phyloP scores from a whole-genome alignment of 2,888 invertebrate species.

The Folsomia manolachei region DNA sequence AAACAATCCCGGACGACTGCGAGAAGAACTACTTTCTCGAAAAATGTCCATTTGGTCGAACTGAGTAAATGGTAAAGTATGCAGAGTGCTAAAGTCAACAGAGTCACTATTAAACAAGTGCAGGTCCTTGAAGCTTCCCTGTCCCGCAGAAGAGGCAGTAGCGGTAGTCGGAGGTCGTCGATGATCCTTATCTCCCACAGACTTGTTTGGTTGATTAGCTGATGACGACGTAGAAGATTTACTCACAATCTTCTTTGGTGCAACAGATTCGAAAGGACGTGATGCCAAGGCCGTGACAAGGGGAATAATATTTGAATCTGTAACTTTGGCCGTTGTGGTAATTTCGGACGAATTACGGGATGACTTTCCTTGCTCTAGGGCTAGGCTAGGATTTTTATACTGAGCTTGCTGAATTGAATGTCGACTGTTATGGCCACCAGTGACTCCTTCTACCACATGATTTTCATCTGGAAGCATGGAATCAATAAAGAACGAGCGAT shows the following conservation, averaged over 20 bases:
- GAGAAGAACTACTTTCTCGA: background rate
- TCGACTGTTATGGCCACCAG: background rate
- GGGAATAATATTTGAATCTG: background rate
- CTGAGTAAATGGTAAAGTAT: background rate
- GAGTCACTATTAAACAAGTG: background rate
- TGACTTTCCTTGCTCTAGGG: background rate
- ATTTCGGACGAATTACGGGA: background rate
- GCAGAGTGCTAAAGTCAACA: background rate
- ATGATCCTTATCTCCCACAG: background rate
- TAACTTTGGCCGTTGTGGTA: background rate
- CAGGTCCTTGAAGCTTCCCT: background rate
- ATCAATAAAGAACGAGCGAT: conserved; percentile 47
- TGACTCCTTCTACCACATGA: background rate
- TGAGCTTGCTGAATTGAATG: background rate
- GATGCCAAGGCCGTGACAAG: background rate
- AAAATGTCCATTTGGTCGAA: background rate
- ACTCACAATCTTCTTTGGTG: background rate
- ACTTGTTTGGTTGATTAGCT: too few relatives aligned
- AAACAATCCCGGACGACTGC: conserved; percentile 1
- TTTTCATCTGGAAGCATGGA: conserved; percentile 48
- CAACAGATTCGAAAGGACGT: background rate
- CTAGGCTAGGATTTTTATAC: background rate
- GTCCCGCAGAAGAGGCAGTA: background rate
- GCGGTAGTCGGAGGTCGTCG: background rate
- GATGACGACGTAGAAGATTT: background rate